Conservation (phyloP, 2,113 vertebrate genomes). For the Collichthys lucidus region DNA sequence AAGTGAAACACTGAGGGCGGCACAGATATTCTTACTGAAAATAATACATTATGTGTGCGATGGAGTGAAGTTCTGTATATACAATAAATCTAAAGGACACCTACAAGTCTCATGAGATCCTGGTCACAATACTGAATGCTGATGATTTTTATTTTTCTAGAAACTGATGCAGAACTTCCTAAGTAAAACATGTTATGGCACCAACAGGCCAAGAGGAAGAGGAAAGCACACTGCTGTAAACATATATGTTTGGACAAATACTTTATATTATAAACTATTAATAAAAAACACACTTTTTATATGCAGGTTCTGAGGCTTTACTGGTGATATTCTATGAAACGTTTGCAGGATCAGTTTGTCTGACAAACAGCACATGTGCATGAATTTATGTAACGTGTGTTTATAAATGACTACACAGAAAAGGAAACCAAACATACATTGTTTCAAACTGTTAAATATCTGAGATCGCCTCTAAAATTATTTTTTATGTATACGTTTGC, state of each 20-base stretch:
- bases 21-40: slow-evolving; percentile 25
- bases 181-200: neutral
- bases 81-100: slow-evolving; percentile 26
- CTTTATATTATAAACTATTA: neutral
- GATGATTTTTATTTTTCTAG: neutral
- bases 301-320: neutral
- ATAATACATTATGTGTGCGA: slow-evolving; percentile 5
- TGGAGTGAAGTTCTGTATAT: slow-evolving; percentile 14
- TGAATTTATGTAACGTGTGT: neutral
- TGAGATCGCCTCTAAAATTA: no score
- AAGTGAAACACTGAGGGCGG: slow-evolving; percentile 31
- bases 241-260: slow-evolving; percentile 16
- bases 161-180: neutral
- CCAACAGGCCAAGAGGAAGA: neutral
- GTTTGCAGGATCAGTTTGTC: slow-evolving; percentile 6
- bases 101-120: neutral
- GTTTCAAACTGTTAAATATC: neutral
- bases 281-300: neutral
- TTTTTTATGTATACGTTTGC: neutral
- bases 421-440: slow-evolving; percentile 10
- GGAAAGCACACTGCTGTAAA: neutral
- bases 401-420: neutral
- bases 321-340: neutral
- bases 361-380: slow-evolving; percentile 2
- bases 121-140: neutral